Evolutionary conservation across 1,140 invertebrate species (phyloP).

Genomic region (Chelonus insularis): DNA sequence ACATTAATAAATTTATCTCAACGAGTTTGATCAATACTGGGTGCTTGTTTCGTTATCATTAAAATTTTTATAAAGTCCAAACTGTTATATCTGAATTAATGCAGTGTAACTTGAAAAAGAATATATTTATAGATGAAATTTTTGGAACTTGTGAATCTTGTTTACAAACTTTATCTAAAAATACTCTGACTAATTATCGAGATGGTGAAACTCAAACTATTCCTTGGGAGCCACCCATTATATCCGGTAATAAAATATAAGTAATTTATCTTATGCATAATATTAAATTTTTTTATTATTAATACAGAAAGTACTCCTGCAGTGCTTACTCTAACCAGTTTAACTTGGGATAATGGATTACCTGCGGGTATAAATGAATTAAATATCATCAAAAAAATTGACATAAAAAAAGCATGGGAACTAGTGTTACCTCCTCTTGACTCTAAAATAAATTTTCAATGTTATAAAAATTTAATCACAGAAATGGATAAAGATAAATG

Average conservation of each 20-base stretch:
- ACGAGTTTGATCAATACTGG: too few species aligned
- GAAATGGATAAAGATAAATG: slow-evolving; percentile 69
- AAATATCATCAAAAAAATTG: slow-evolving; percentile 66
- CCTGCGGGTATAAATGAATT: slow-evolving; percentile 68
- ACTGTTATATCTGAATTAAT: too few species aligned
- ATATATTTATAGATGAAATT: slow-evolving; percentile 3
- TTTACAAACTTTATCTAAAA: slow-evolving; percentile 36
- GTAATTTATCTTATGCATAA: slow-evolving; percentile 10
- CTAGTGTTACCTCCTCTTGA: slow-evolving; percentile 60
- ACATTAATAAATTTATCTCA: too few species aligned
- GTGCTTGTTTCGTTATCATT: too few species aligned
- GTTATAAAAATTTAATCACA: slow-evolving; percentile 62
- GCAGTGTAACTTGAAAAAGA: background rate
- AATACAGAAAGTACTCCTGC: slow-evolving; percentile 44
- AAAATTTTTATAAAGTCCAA: too few species aligned
- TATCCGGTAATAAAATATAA: slow-evolving; percentile 38
- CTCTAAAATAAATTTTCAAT: slow-evolving; percentile 59
- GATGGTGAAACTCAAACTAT: slow-evolving; percentile 78
- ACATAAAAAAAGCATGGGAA: slow-evolving; percentile 65
- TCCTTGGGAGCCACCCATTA: slow-evolving; percentile 71
- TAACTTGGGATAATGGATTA: slow-evolving; percentile 63
- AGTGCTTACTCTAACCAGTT: slow-evolving; percentile 54
- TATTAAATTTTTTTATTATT: slow-evolving; percentile 25
- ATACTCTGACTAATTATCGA: slow-evolving; percentile 72
- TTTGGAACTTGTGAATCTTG: too few species aligned